Conservation (phyloP, 1,140 invertebrate species). For the Drosophila grimshawi region DNA sequence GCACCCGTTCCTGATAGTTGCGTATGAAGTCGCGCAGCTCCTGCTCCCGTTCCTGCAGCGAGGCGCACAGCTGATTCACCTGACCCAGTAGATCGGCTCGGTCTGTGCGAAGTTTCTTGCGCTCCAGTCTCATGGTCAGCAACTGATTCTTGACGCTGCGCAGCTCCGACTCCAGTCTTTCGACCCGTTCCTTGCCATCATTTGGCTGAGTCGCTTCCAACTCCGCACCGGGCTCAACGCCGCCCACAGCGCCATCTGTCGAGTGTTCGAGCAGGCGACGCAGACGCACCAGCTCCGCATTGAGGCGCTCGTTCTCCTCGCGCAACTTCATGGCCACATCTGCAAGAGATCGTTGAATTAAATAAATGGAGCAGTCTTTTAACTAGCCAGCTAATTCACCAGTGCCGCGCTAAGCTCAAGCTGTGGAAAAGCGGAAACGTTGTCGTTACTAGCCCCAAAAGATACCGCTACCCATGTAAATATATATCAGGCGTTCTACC, state of each 20-base stretch:
- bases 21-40: conserved; percentile 97
- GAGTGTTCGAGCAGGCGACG: conserved; percentile 85
- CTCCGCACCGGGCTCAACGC: conserved; percentile 63
- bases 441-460: conserved; percentile 33
- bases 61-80: conserved; percentile 97
- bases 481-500: neutral
- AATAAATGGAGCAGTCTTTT: neutral
- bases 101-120: conserved; percentile 95
- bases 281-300: conserved; percentile 88
- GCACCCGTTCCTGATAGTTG: conserved; percentile 92
- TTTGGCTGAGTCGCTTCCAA: conserved; percentile 36
- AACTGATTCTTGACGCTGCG: conserved; percentile 86
- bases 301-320: conserved; percentile 88
- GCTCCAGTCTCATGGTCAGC: conserved; percentile 93
- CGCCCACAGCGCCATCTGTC: conserved; percentile 79
- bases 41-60: conserved; percentile 96
- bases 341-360: conserved; percentile 37
- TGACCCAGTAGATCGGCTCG: conserved; percentile 97
- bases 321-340: conserved; percentile 85
- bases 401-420: conserved; percentile 45
- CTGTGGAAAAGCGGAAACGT: conserved; percentile 49
- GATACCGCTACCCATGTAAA: neutral
- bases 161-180: conserved; percentile 86
- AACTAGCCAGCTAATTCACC: conserved; percentile 8
- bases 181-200: conserved; percentile 71